phyloP scores from a whole-genome alignment of 2,113 vertebrate species.

The Phylloscopus trochilus region DNA sequence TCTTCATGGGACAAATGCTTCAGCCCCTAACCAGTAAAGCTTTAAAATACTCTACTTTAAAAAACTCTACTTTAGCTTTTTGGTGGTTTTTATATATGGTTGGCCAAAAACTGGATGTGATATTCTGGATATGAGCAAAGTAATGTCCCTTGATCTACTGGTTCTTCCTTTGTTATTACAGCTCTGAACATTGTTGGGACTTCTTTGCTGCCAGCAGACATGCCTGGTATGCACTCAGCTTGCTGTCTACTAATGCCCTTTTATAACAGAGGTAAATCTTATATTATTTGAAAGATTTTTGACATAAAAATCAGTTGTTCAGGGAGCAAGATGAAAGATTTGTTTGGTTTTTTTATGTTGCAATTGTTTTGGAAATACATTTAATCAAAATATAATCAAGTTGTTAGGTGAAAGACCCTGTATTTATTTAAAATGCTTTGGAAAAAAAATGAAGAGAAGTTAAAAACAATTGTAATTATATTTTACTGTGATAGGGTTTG shows the following conservation, averaged over 20 bases:
- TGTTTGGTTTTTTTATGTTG: background rate
- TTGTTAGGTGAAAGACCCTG: conserved; percentile 39
- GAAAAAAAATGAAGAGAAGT: background rate
- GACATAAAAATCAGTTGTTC: conserved; percentile 34
- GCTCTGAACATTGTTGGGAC: background rate
- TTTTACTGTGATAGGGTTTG: conserved; percentile 33
- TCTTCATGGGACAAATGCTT: background rate
- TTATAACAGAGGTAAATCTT: background rate
- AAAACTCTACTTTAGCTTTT: background rate
- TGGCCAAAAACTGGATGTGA: background rate
- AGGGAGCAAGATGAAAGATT: conserved; percentile 32
- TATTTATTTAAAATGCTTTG: conserved; percentile 30
- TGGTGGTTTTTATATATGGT: background rate
- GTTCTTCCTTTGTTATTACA: background rate
- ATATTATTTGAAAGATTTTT: conserved; percentile 42
- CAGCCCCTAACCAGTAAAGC: background rate
- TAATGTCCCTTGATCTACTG: background rate
- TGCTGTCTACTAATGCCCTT: background rate
- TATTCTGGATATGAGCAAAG: background rate
- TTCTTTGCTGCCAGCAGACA: background rate
- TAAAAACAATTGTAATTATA: conserved; percentile 40
- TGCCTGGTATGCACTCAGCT: background rate
- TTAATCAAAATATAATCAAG: conserved; percentile 46
- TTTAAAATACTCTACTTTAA: background rate
- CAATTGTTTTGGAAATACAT: conserved; percentile 37